Percentiles rank a stretch among this genome's conserved stretches.
Conservation (phyloP, 2,797 vertebrate genomes). For the Carduelis carduelis region DNA sequence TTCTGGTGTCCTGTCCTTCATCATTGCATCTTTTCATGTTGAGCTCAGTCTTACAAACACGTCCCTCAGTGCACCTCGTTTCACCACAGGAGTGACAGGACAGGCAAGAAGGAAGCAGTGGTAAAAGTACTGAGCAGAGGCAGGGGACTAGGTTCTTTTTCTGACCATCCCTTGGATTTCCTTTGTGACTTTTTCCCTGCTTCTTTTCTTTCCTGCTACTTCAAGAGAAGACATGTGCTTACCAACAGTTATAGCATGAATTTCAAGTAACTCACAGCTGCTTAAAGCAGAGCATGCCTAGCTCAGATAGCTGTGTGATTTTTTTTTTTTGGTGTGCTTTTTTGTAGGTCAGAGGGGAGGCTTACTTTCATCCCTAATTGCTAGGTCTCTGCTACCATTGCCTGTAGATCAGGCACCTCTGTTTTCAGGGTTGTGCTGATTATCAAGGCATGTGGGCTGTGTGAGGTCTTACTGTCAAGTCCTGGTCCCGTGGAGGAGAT, state of each 20-base stretch:
- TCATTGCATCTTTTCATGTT: background rate
- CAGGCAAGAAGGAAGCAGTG: background rate
- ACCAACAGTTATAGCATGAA: background rate
- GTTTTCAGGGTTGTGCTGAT: background rate
- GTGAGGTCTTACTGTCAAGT: background rate
- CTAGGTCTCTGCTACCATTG: background rate
- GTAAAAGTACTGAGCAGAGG: background rate
- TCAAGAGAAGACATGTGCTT: background rate
- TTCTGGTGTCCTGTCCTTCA: background rate
- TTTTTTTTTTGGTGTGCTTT: background rate
- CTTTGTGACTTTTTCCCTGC: background rate
- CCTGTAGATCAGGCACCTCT: background rate
- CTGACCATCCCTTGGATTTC: background rate
- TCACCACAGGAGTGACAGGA: rapidly evolving
- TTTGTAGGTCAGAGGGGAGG: background rate
- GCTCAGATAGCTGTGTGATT: background rate
- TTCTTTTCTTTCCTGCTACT: background rate
- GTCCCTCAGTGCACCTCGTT: background rate
- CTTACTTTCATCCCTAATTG: background rate
- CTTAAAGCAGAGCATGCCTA: background rate
- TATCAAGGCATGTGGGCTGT: background rate
- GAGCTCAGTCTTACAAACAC: rapidly evolving
- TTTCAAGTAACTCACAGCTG: background rate
- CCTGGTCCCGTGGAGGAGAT: background rate
- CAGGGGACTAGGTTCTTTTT: background rate